phyloP scores from a whole-genome alignment of 2,113 vertebrate genomes.

The Calidris pygmaea region DNA sequence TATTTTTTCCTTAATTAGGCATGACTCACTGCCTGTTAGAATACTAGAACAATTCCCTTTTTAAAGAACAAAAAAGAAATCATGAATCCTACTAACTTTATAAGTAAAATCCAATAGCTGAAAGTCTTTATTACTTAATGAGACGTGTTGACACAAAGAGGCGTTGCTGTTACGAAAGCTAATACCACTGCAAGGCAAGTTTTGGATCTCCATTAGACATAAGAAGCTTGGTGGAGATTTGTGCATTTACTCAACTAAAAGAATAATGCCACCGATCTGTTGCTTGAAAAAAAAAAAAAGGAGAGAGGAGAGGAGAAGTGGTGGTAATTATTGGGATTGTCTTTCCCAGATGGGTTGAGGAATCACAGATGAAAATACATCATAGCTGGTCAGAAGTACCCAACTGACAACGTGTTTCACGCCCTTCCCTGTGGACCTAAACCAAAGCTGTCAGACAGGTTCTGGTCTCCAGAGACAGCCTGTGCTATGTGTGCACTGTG shows the following conservation, averaged over 20 bases:
- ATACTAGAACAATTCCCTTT: constrained; percentile 14
- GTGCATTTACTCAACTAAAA: not conserved
- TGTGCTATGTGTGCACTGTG: not conserved
- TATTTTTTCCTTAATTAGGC: constrained; percentile 25
- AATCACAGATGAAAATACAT: not conserved
- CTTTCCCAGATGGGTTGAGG: not conserved
- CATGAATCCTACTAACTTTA: not conserved
- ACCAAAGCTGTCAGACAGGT: constrained; percentile 3
- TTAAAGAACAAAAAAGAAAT: not conserved
- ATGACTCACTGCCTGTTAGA: constrained; percentile 3
- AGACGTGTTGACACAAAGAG: constrained; percentile 37
- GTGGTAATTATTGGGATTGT: not conserved
- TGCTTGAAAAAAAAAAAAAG: not conserved
- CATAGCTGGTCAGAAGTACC: not conserved
- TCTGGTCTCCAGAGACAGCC: not conserved
- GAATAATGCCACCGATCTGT: not conserved
- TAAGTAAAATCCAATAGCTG: constrained; percentile 35
- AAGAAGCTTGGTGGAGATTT: not conserved
- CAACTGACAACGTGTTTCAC: not conserved
- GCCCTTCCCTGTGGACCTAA: not conserved
- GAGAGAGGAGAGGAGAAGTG: not conserved
- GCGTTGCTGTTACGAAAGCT: constrained; percentile 4
- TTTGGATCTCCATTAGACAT: not conserved
- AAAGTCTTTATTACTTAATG: constrained; percentile 42
- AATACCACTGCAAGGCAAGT: constrained; percentile 8